These are phyloP conservation scores for Morone chrysops DNA, from an alignment of 2,113 vertebrate species.

Conservation along the genomic window DNA sequence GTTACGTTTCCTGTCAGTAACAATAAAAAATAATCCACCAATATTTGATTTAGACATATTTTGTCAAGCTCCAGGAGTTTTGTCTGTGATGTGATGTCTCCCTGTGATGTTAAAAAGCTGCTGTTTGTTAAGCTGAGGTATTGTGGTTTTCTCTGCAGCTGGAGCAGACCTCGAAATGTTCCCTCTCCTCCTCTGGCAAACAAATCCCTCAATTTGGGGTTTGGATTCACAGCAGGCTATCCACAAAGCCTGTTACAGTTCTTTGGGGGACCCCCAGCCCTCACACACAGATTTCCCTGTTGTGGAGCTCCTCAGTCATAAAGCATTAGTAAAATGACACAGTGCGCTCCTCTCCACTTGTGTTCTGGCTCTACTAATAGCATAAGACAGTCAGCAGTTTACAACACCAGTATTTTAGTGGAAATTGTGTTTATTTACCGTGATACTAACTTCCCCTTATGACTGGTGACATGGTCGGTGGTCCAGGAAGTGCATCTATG, in stretches of 20 bases:
- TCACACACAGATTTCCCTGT: background rate
- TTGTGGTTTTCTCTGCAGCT: constrained; percentile 50
- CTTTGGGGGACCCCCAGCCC: constrained; percentile 10
- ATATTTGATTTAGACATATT: background rate
- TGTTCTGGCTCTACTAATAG: background rate
- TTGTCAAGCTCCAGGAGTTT: constrained; percentile 15
- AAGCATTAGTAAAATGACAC: background rate
- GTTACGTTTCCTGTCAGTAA: background rate
- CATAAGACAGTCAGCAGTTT: background rate
- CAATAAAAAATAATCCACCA: background rate
- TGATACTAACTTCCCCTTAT: constrained; percentile 39
- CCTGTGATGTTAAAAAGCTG: constrained; percentile 19
- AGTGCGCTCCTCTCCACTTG: background rate
- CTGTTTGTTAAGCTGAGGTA: constrained; percentile 53
- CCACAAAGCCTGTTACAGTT: constrained; percentile 31
- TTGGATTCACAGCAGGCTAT: constrained; percentile 50
- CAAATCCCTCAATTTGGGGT: constrained; percentile 67
- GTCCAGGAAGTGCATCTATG: constrained; percentile 68
- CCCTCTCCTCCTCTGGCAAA: constrained; percentile 54
- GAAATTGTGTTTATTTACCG: constrained; percentile 24
- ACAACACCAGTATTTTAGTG: constrained; percentile 10
- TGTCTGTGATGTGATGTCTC: constrained; percentile 2
- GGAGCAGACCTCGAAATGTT: constrained; percentile 58
- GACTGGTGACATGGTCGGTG: constrained; percentile 29
- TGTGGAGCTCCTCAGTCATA: background rate